Conservation (phyloP, 2,888 invertebrate species). For the Meiosimyza platycephala region DNA sequence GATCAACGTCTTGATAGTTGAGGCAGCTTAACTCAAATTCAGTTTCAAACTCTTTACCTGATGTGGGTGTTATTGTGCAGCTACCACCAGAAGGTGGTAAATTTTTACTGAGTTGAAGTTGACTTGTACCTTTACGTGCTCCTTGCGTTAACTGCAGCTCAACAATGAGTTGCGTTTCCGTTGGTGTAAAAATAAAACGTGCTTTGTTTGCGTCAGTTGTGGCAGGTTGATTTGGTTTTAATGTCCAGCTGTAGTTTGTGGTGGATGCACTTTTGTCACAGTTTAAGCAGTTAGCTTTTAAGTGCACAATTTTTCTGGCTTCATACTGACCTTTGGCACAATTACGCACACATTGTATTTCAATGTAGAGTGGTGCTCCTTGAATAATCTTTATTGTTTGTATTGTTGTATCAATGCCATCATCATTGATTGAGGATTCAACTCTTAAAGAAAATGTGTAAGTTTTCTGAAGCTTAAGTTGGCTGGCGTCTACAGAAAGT, state of each 20-base stretch:
- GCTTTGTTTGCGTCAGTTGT: constrained; percentile 18
- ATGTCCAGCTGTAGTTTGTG: no score
- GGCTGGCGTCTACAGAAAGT: constrained; percentile 21
- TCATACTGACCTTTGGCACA: constrained; percentile 44
- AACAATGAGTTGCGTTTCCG: constrained; percentile 12
- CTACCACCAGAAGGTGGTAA: constrained; percentile 44
- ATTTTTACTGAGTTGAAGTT: constrained; percentile 40
- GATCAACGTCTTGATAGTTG: constrained; percentile 43
- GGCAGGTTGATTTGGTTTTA: background rate
- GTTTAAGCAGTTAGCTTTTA: constrained; percentile 40
- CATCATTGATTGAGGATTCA: constrained; percentile 45
- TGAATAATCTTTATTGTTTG: constrained; percentile 43
- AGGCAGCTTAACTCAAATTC: constrained; percentile 47
- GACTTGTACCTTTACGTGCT: background rate
- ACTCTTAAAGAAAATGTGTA: constrained; percentile 44
- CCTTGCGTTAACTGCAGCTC: background rate
- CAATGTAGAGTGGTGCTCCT: constrained; percentile 36
- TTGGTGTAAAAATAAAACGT: constrained; percentile 38
- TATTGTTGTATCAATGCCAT: constrained; percentile 19
- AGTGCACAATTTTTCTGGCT: constrained; percentile 42
- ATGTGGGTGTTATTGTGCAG: constrained; percentile 42
- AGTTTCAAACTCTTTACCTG: constrained; percentile 47
- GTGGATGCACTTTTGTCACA: constrained; percentile 25
- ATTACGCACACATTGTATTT: constrained; percentile 48
- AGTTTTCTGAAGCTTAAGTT: constrained; percentile 27